Percentiles rank a stretch among this genome's conserved stretches.
Evolutionary conservation across 2,888 invertebrate species (phyloP).

Genomic region (Hypena proboscidalis): DNA sequence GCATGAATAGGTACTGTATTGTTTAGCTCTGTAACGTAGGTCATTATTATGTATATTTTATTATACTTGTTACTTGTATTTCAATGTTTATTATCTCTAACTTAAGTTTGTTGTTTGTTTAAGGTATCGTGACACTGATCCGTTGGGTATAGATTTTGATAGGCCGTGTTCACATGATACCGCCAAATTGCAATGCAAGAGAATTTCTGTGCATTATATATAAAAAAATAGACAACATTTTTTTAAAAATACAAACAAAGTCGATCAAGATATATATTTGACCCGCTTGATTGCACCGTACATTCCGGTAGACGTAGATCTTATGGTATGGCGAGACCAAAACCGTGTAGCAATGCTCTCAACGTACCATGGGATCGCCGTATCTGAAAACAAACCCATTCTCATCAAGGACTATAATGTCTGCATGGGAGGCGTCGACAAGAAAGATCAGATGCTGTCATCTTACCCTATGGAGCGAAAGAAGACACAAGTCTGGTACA

Average conservation of each 20-base stretch:
- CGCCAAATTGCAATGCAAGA: background rate
- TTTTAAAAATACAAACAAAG: background rate
- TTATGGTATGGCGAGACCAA: constrained; percentile 6
- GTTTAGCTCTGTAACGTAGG: constrained; percentile 4
- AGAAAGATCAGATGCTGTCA: constrained; percentile 2
- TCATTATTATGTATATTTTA: no score
- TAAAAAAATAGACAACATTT: constrained; percentile 1
- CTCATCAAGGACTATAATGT: background rate
- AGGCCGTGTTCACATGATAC: background rate
- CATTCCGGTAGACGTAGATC: constrained; percentile 6
- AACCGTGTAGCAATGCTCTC: background rate
- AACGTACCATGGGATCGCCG: constrained; percentile 4
- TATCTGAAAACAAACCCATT: background rate
- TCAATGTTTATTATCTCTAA: constrained; percentile 1
- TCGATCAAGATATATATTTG: background rate
- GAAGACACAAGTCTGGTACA: background rate
- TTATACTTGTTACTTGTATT: background rate
- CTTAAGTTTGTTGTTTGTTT: constrained; percentile 8
- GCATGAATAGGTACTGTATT: constrained; percentile 4
- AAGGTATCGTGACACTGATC: constrained; percentile 14
- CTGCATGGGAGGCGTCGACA: constrained; percentile 2
- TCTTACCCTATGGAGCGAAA: background rate
- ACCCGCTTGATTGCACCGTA: constrained; percentile 22
- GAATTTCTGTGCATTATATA: background rate
- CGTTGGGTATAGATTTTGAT: background rate